Conservation (phyloP, 1,140 invertebrate species). For the Ceratina australensis region DNA sequence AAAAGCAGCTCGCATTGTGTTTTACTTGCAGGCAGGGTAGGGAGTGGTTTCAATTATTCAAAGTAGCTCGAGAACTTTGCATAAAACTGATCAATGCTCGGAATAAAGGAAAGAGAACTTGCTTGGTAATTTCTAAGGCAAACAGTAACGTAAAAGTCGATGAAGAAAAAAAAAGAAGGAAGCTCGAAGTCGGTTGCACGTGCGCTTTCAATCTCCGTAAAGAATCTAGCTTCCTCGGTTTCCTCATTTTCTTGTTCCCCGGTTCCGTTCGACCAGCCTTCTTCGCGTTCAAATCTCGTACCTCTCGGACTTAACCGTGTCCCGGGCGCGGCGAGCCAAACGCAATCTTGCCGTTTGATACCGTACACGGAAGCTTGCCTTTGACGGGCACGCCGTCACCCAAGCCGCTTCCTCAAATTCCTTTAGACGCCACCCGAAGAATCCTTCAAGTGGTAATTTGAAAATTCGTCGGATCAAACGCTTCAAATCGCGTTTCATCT, state of each 20-base stretch:
- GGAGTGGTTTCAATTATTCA: not conserved
- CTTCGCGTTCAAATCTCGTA: not conserved
- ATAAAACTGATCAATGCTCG: not conserved
- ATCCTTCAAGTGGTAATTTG: not conserved
- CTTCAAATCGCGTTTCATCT: not conserved
- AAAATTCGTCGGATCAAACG: not conserved
- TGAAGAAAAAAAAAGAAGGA: not conserved
- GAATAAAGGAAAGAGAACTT: not conserved
- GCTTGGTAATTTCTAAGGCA: too few relatives aligned
- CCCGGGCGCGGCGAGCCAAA: not conserved
- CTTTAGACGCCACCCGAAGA: not conserved
- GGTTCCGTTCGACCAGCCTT: not conserved
- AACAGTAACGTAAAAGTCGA: too few relatives aligned
- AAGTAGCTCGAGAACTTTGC: not conserved
- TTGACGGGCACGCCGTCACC: not conserved
- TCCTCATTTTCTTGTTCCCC: not conserved
- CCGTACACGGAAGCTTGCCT: not conserved
- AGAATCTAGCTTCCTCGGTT: not conserved
- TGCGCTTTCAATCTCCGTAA: not conserved
- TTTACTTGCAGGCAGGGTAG: too few relatives aligned
- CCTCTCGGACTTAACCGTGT: not conserved
- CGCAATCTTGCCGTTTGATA: not conserved
- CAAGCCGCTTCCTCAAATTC: not conserved
- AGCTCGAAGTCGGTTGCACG: too few relatives aligned
- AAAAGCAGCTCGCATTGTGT: too few relatives aligned